These are phyloP conservation scores for Thecocarcelia acutangulata DNA, from an alignment of 2,888 invertebrate species.

Conservation along the genomic window DNA sequence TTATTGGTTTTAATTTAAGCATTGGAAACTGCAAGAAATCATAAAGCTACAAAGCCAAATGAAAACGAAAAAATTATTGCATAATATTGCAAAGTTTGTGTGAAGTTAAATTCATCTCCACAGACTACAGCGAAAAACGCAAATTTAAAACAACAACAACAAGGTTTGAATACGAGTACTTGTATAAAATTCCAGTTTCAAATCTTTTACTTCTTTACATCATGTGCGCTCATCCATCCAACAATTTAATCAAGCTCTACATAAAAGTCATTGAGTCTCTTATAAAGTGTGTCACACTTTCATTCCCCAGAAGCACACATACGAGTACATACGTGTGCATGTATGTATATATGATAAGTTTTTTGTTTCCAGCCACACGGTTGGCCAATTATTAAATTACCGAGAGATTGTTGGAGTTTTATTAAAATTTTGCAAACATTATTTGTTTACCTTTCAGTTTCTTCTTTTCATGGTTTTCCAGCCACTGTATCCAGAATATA, in stretches of 20 bases:
- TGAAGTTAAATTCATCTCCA: constrained; percentile 14
- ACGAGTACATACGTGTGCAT: neutral
- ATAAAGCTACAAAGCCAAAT: constrained; percentile 7
- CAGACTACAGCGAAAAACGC: constrained; percentile 28
- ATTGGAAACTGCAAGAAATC: constrained; percentile 31
- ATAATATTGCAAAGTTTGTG: constrained; percentile 42
- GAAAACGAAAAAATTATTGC: constrained; percentile 37
- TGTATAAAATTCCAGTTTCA: constrained; percentile 15
- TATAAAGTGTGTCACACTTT: constrained; percentile 6
- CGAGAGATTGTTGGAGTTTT: neutral
- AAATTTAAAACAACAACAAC: constrained; percentile 5
- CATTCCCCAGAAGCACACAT: neutral
- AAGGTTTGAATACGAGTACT: constrained; percentile 10
- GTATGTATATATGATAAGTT: neutral
- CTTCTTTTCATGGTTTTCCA: no score
- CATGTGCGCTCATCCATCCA: constrained; percentile 9
- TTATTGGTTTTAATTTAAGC: neutral
- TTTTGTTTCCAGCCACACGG: constrained; percentile 33
- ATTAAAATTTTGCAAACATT: neutral
- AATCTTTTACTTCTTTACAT: constrained; percentile 18
- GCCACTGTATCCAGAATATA: no score
- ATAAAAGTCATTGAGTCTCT: constrained; percentile 5
- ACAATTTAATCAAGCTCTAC: constrained; percentile 7
- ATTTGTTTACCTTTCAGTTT: constrained; percentile 1
- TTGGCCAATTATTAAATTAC: constrained; percentile 29